A percentile compares a stretch with the other conserved stretches of the same genome.
These are phyloP conservation scores for Lamproptera curius DNA, from an alignment of 2,888 invertebrate species.

Conservation along the genomic window DNA sequence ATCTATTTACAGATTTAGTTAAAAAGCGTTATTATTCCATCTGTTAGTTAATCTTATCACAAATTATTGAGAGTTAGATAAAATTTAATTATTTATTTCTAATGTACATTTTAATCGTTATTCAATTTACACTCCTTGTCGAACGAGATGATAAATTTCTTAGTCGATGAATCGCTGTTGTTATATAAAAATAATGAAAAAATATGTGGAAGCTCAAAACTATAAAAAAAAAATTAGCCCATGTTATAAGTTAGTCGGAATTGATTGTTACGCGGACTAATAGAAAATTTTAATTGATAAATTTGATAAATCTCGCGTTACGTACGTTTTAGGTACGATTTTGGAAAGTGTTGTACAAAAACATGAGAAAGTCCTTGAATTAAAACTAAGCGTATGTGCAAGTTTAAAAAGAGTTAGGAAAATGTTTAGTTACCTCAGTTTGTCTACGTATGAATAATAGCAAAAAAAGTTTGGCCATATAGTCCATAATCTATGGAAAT, in stretches of 20 bases:
- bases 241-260: conserved; percentile 17
- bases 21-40: conserved; percentile 5
- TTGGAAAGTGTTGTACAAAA: background rate
- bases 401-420: too few species aligned
- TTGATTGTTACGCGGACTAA: conserved; percentile 12
- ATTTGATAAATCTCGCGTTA: background rate
- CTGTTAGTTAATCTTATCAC: background rate
- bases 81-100: conserved; percentile 7
- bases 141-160: background rate
- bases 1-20: background rate
- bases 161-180: conserved; percentile 4
- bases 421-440: too few species aligned
- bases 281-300: conserved; percentile 2
- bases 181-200: conserved; percentile 19
- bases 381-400: too few species aligned
- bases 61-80: conserved; percentile 1
- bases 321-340: background rate
- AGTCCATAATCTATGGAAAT: too few species aligned
- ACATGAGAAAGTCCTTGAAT: too few species aligned
- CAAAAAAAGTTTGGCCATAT: too few species aligned
- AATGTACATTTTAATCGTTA: conserved; percentile 9
- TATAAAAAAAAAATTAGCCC: conserved; percentile 19
- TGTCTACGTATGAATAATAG: too few species aligned
- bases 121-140: conserved; percentile 6
- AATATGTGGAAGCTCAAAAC: conserved; percentile 42